These are phyloP conservation scores for Drosophila albomicans DNA, from an alignment of 1,140 invertebrate genomes.

Conservation along the genomic window DNA sequence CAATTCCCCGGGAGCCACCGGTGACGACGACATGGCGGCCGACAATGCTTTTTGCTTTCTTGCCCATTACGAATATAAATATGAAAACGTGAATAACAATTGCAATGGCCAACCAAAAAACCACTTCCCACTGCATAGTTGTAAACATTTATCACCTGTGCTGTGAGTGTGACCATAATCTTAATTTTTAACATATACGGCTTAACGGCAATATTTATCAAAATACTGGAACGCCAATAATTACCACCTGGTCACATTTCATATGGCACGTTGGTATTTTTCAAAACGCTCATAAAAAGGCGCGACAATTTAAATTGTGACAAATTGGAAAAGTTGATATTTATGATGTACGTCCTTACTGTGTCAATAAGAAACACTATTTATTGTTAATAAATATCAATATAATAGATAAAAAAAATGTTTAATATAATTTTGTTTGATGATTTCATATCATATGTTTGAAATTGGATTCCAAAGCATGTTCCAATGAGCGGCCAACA, in stretches of 20 bases:
- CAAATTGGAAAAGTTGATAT: too few species aligned
- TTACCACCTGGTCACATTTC: not conserved
- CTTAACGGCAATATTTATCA: not conserved
- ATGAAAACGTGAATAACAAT: constrained; percentile 33
- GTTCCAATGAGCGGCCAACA: constrained; percentile 48
- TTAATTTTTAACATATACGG: not conserved
- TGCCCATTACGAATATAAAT: constrained; percentile 72
- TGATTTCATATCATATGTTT: constrained; percentile 36
- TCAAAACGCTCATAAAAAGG: not conserved
- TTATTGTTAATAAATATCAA: too few species aligned
- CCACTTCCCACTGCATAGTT: constrained; percentile 62
- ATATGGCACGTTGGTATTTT: not conserved
- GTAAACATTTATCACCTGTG: not conserved
- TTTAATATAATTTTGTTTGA: not conserved
- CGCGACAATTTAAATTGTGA: too few species aligned
- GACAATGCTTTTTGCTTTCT: constrained; percentile 63
- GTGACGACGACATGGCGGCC: constrained; percentile 91
- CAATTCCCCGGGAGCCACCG: constrained; percentile 98
- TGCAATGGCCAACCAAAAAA: constrained; percentile 46
- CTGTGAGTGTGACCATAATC: not conserved
- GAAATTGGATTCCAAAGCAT: not conserved
- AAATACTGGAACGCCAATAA: not conserved
- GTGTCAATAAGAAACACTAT: too few species aligned
- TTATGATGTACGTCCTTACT: too few species aligned
- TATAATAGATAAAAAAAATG: not conserved